These are phyloP conservation scores for Limanda limanda DNA, from an alignment of 2,113 vertebrate genomes.

Conservation along the genomic window DNA sequence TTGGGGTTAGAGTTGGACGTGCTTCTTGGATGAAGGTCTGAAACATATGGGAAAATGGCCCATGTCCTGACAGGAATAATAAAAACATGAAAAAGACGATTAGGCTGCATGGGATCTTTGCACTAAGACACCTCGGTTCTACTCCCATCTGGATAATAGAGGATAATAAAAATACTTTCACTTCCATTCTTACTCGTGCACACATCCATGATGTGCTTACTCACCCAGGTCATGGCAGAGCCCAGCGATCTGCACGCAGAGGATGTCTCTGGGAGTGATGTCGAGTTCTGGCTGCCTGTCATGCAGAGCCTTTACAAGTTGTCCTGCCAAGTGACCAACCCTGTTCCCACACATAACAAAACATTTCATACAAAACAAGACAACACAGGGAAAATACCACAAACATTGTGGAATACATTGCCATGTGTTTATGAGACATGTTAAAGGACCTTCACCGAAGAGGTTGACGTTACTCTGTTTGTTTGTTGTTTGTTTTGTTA, in stretches of 20 bases:
- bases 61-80: constrained; percentile 88
- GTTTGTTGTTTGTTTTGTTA: no score
- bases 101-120: background rate
- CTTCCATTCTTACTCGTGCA: background rate
- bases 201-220: background rate
- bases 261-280: constrained; percentile 87
- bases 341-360: constrained; percentile 68
- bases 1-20: constrained; percentile 70
- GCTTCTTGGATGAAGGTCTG: constrained; percentile 89
- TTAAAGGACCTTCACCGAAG: no score
- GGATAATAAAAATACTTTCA: background rate
- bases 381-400: background rate
- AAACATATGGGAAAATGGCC: constrained; percentile 98
- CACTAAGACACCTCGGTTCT: background rate
- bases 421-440: no score
- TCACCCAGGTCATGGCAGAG: constrained; percentile 97
- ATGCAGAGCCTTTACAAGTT: constrained; percentile 83
- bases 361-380: background rate
- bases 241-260: constrained; percentile 96
- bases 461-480: no score
- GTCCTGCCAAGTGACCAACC: constrained; percentile 87
- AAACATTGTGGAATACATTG: no score
- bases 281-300: constrained; percentile 89
- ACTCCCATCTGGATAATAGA: background rate
- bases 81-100: background rate